Conservation (phyloP, 2,113 vertebrate genomes). For the Heloderma charlesbogerti region DNA sequence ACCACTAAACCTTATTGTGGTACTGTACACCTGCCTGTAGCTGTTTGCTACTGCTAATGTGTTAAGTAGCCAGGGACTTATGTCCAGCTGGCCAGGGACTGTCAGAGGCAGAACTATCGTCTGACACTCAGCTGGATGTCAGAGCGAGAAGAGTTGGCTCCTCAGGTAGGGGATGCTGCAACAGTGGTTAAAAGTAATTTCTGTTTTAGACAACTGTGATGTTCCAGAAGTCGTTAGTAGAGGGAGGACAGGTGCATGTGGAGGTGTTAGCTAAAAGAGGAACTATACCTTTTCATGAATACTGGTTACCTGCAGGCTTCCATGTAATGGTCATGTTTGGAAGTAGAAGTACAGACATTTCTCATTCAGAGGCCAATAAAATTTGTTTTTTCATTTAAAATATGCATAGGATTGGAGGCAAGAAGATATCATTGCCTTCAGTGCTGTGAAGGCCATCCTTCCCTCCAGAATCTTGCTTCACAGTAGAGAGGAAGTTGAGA, state of each 20-base stretch:
- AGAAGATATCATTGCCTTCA: background rate
- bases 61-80: background rate
- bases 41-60: background rate
- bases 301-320: background rate
- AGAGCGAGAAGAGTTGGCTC: background rate
- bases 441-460: background rate
- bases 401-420: background rate
- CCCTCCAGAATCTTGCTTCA: background rate
- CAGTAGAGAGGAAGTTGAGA: background rate
- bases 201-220: background rate
- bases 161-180: background rate
- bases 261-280: background rate
- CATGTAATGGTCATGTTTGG: background rate
- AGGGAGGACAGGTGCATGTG: background rate
- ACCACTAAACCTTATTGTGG: background rate
- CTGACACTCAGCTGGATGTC: background rate
- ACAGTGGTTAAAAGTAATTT: background rate
- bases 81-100: background rate
- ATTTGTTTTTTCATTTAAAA: background rate
- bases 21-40: background rate
- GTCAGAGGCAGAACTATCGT: background rate
- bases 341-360: background rate
- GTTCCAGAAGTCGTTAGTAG: background rate
- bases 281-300: background rate
- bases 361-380: background rate